These are phyloP conservation scores for Silurus aristotelis DNA, from an alignment of 2,797 vertebrate genomes.

Conservation along the genomic window DNA sequence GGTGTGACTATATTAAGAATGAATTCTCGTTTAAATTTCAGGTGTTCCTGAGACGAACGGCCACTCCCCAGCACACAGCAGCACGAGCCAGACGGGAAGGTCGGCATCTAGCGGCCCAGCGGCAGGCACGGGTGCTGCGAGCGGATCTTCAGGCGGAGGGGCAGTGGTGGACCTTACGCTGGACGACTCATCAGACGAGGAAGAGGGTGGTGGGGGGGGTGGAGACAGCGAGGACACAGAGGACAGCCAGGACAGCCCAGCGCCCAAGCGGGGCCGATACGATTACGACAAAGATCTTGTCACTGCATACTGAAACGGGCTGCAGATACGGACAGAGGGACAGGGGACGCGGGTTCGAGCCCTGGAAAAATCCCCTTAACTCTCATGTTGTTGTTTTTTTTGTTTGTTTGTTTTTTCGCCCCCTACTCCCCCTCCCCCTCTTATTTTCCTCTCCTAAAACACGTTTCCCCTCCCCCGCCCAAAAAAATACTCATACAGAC, in stretches of 20 bases:
- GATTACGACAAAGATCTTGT: conserved; percentile 95
- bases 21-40: conserved; percentile 53
- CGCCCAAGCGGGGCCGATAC: conserved; percentile 89
- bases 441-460: conserved; percentile 48
- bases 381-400: conserved; percentile 55
- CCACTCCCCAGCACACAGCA: conserved; percentile 82
- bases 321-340: conserved; percentile 65
- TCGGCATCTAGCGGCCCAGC: conserved; percentile 70
- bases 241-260: conserved; percentile 86
- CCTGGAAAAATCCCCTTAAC: conserved; percentile 66
- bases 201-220: conserved; percentile 82
- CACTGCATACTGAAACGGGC: conserved; percentile 89
- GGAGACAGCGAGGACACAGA: conserved; percentile 96
- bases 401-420: too few relatives aligned
- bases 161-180: conserved; percentile 95
- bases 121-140: conserved; percentile 68
- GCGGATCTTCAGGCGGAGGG: conserved; percentile 65
- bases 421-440: too few relatives aligned
- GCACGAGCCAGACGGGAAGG: conserved; percentile 78
- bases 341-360: conserved; percentile 62
- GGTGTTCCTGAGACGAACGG: conserved; percentile 87
- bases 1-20: not conserved
- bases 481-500: conserved; percentile 64
- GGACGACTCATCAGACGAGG: conserved; percentile 92
- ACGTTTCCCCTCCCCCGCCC: conserved; percentile 40